Conservation (phyloP, 2,797 vertebrate genomes). For the Agapornis canus region DNA sequence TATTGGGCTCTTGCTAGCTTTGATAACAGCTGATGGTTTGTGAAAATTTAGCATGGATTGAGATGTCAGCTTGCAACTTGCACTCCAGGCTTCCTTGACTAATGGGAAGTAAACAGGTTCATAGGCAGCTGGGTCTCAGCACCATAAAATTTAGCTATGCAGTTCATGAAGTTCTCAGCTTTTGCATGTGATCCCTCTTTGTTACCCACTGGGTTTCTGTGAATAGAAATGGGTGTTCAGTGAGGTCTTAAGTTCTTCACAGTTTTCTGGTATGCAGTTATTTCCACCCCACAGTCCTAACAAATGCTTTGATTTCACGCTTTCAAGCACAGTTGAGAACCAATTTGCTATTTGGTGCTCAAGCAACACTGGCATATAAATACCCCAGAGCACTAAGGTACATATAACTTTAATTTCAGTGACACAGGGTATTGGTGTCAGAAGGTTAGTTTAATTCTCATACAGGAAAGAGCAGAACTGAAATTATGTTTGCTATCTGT, state of each 20-base stretch:
- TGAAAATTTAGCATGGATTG: slow-evolving; percentile 45
- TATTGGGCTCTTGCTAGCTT: slow-evolving; percentile 15
- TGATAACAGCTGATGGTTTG: slow-evolving; percentile 29
- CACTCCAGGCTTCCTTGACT: slow-evolving; percentile 12
- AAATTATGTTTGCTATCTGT: not conserved
- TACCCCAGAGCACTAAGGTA: rapidly evolving
- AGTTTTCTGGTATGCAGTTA: not conserved
- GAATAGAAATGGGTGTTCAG: not conserved
- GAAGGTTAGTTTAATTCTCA: not conserved
- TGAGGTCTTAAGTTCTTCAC: not conserved
- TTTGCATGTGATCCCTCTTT: not conserved
- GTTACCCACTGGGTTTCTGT: not conserved
- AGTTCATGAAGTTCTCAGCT: not conserved
- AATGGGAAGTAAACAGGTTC: not conserved
- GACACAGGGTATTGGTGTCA: rapidly evolving
- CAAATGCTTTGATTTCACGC: not conserved
- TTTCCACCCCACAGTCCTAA: not conserved
- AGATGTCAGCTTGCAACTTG: slow-evolving; percentile 2
- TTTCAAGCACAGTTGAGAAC: not conserved
- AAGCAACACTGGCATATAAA: not conserved
- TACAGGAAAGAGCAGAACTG: not conserved
- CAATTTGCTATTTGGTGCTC: not conserved
- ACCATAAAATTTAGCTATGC: not conserved
- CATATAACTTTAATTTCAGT: not conserved
- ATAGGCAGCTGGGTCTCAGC: not conserved